Conservation (phyloP, 2,888 invertebrate species). For the Clivina fossor region DNA sequence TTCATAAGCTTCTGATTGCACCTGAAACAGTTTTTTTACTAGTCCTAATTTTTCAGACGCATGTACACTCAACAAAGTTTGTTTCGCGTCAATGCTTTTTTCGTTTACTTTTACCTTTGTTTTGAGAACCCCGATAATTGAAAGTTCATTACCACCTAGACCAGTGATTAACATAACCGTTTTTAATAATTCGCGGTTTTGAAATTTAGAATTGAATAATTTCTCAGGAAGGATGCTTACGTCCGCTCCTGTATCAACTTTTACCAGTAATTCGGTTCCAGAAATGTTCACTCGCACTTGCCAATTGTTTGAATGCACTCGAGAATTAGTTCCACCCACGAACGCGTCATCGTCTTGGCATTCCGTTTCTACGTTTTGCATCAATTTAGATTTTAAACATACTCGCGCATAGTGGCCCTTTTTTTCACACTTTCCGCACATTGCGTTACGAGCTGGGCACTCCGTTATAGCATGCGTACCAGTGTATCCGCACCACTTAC, state of each 20-base stretch:
- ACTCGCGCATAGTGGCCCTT: constrained; percentile 22
- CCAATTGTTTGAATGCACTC: background rate
- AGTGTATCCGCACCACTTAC: constrained; percentile 11
- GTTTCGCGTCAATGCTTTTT: constrained; percentile 11
- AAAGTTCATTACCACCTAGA: constrained; percentile 17
- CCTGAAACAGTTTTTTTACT: constrained; percentile 18
- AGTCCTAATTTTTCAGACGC: constrained; percentile 23
- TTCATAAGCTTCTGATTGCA: background rate
- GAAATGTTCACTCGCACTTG: constrained; percentile 3
- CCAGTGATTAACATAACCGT: constrained; percentile 14
- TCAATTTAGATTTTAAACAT: background rate
- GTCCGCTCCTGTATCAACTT: constrained; percentile 26
- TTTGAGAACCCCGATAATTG: constrained; percentile 6
- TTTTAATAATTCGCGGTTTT: background rate
- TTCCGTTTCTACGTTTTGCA: background rate
- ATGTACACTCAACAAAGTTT: constrained; percentile 22
- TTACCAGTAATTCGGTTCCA: background rate
- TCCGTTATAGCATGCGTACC: constrained; percentile 6
- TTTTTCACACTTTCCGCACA: constrained; percentile 22
- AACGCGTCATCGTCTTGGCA: background rate
- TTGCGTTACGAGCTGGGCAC: constrained; percentile 27
- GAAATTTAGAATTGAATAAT: constrained; percentile 1
- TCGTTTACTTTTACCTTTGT: background rate
- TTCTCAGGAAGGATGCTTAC: constrained; percentile 19
- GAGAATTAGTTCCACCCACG: background rate